Base-by-base conservation (phyloP, 2,797 vertebrate genomes). In the Falco naumanni region DNA sequence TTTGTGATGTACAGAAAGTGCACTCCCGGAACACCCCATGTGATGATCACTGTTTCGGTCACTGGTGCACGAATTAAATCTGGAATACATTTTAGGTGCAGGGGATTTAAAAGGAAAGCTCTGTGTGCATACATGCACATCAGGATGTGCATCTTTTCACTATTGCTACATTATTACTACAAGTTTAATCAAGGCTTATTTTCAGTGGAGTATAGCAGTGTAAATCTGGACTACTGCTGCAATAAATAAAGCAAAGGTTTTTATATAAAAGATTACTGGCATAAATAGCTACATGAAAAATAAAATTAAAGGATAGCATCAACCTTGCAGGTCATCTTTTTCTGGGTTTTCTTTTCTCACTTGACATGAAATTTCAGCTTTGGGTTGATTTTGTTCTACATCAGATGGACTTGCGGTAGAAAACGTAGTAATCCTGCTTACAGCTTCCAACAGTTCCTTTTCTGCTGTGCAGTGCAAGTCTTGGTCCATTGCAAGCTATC, bases 401-500 rank as follows among this genome's bases (percentile, higher is more conserved):
- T 66, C 75, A 45, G 78, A 57, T 37, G 48, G 50, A 39, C 5
- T 54, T 64, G 77, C 21, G 37, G 41, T 56, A 56, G 84, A 89
- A 69, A 56, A 82, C 1, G 63, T 31, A 37, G 93, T 41, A 64
- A 89, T 89, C n/a, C 34, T 80, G 50, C 16, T 78, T 45, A 51
- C 79, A 63, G 64, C 78, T 88, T 96, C 91, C 65, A 87, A 4
- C 12, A 89, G 71, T 22, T 92, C 75, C 24, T 29, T 45, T 81
- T 87, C 90, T 84, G 70, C 82, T 51, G 63, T 22, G 60, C 74
- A 71, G 14, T 34, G 61, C 10, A 63, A 66, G 33, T 60, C 93
- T 64, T 65, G 64, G 43, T 96, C 96, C 97, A 97, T 97, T 39
- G 66, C 57, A 89, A 93, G 43, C 43, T 89, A 10, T 19, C 39